phyloP scores from a whole-genome alignment of 2,797 vertebrate genomes.

The Coranthus polyacanthus region DNA sequence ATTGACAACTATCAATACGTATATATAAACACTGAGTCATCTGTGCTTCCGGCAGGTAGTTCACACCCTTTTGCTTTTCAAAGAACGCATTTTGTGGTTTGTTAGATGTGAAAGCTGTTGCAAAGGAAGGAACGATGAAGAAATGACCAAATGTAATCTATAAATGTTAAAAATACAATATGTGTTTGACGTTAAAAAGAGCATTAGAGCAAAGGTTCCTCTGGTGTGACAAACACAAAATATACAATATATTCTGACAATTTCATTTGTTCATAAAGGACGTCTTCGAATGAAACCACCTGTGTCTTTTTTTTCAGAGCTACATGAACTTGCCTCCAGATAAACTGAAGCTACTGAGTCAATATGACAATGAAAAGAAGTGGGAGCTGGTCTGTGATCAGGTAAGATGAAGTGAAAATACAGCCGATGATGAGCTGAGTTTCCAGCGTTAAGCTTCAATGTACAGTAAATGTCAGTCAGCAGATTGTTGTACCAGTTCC shows the following conservation, averaged over 20 bases:
- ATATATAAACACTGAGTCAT: conserved; percentile 64
- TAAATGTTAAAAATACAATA: no score
- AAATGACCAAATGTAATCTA: background rate
- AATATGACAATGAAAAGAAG: conserved; percentile 96
- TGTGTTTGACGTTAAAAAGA: no score
- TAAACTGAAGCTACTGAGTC: conserved; percentile 92
- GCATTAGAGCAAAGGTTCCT: no score
- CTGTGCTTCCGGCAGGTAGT: conserved; percentile 24
- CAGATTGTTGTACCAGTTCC: background rate
- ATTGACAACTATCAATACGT: conserved; percentile 40
- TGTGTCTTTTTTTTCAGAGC: conserved; percentile 80
- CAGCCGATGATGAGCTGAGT: no score
- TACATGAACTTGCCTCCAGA: conserved; percentile 97
- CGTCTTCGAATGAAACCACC: background rate
- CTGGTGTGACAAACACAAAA: background rate
- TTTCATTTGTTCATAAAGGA: no score
- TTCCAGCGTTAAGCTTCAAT: no score
- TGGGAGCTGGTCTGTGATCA: conserved; percentile 98
- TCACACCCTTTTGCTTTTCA: conserved; percentile 3
- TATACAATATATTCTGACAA: no score
- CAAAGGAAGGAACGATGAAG: background rate
- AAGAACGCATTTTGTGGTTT: conserved; percentile 34
- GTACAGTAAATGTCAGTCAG: background rate
- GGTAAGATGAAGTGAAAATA: conserved; percentile 73
- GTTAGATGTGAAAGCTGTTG: conserved; percentile 12